Evolutionary conservation across 1,140 invertebrate species (phyloP).

Genomic region (Drepana arcuata): DNA sequence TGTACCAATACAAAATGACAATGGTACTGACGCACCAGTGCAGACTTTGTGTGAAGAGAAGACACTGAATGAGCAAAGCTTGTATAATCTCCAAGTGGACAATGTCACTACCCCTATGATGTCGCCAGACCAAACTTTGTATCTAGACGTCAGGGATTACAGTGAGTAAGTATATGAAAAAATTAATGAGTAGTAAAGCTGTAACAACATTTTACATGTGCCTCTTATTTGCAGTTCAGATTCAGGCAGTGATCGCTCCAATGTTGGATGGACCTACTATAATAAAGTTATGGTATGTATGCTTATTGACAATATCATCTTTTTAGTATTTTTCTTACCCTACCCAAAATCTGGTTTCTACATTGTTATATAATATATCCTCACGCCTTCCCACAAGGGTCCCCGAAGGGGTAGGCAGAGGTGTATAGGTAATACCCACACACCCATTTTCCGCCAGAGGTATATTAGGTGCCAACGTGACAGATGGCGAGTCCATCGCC

Average conservation of each 20-base stretch:
- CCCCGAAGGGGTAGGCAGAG: too few species aligned
- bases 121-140: slow-evolving; percentile 74
- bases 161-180: slow-evolving; percentile 64
- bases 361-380: too few species aligned
- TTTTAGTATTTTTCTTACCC: too few species aligned
- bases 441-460: too few species aligned
- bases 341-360: too few species aligned
- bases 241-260: slow-evolving; percentile 61
- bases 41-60: slow-evolving; percentile 35
- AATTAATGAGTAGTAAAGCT: too few species aligned
- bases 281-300: slow-evolving; percentile 76
- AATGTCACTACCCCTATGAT: slow-evolving; percentile 68
- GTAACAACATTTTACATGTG: too few species aligned
- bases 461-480: too few species aligned
- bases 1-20: slow-evolving; percentile 11
- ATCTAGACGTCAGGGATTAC: slow-evolving; percentile 75
- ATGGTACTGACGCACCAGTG: slow-evolving; percentile 9
- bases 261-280: slow-evolving; percentile 78
- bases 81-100: slow-evolving; percentile 72
- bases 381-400: too few species aligned
- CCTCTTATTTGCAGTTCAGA: slow-evolving; percentile 56
- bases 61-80: slow-evolving; percentile 68
- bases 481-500: too few species aligned
- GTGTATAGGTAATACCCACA: too few species aligned
- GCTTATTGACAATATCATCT: too few species aligned